Conservation (phyloP, 2,797 vertebrate species). For the Dendrocincla fuliginosa region DNA sequence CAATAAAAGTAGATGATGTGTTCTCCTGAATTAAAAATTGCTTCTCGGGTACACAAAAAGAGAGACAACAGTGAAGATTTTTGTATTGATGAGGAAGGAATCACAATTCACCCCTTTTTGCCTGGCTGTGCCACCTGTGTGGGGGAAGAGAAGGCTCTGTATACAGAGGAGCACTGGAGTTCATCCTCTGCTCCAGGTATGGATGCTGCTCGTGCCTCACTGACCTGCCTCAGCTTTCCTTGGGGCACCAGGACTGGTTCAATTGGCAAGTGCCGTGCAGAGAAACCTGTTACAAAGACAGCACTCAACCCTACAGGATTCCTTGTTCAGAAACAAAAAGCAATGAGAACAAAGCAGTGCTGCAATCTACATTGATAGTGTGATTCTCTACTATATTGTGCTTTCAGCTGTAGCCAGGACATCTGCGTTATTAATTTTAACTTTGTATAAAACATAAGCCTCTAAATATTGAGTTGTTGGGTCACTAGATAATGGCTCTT, state of each 20-base stretch:
- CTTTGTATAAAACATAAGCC: neutral
- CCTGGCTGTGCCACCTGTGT: neutral
- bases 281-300: neutral
- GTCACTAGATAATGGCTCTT: neutral
- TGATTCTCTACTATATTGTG: neutral
- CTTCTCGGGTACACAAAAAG: neutral
- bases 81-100: neutral
- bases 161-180: neutral
- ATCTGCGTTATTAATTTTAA: neutral
- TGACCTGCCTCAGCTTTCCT: neutral
- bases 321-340: neutral
- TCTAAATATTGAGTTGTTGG: neutral
- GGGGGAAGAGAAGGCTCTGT: neutral
- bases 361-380: fast-evolving
- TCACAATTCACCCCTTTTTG: neutral
- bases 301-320: neutral
- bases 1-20: neutral
- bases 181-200: neutral
- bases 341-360: neutral
- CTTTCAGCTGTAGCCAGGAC: neutral
- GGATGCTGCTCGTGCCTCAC: neutral
- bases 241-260: neutral
- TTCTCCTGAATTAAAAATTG: neutral
- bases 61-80: neutral
- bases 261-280: fast-evolving